Conservation (phyloP, 2,113 vertebrate genomes). For the Tautogolabrus adspersus region DNA sequence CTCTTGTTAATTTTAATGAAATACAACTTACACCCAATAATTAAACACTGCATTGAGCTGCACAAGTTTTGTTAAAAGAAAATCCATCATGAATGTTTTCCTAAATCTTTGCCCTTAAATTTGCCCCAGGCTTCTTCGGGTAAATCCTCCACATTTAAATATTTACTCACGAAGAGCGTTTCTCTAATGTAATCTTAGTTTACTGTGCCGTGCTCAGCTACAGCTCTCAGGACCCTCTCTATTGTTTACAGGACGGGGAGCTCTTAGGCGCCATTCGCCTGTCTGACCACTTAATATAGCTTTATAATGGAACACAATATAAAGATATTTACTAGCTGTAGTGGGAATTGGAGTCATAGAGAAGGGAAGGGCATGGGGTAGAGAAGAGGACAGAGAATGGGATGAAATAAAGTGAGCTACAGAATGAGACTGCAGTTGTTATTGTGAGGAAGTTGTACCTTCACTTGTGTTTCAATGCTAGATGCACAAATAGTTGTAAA, state of each 20-base stretch:
- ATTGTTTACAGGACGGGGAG: conserved; percentile 83
- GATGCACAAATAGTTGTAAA: not conserved
- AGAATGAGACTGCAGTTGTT: not conserved
- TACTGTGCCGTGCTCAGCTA: conserved; percentile 68
- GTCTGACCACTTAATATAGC: conserved; percentile 81
- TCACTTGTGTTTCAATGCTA: not conserved
- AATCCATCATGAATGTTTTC: conserved; percentile 15
- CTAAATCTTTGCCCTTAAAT: conserved; percentile 22
- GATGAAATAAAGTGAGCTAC: conserved; percentile 46
- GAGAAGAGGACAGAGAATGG: conserved; percentile 10
- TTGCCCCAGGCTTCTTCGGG: conserved; percentile 40
- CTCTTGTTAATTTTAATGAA: not conserved
- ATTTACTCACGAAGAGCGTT: conserved; percentile 76
- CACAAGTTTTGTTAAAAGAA: conserved; percentile 12
- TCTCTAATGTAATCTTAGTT: conserved; percentile 77
- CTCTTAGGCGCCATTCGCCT: conserved; percentile 78
- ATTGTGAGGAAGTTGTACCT: not conserved
- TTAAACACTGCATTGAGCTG: not conserved
- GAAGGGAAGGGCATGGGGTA: conserved; percentile 39
- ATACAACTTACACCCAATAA: not conserved
- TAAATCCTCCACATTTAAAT: conserved; percentile 77
- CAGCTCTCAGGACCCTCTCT: conserved; percentile 74
- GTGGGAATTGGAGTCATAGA: conserved; percentile 58
- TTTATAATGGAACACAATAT: conserved; percentile 84
- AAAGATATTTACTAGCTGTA: conserved; percentile 84